phyloP scores from a whole-genome alignment of 1,140 invertebrate species.

The Drosophila sechellia region DNA sequence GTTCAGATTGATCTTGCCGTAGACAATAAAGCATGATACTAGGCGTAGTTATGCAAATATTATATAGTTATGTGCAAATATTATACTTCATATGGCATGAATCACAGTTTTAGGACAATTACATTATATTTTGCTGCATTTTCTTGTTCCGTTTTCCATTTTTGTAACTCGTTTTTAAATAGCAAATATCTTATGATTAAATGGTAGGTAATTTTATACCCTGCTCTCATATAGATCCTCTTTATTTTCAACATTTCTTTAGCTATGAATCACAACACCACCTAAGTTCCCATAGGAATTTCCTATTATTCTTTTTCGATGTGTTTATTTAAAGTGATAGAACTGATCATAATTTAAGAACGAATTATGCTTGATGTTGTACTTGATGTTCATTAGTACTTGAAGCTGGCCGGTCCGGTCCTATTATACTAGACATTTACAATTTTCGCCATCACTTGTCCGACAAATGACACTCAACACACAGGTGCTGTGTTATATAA shows the following conservation, averaged over 20 bases:
- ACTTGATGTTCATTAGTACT: no score
- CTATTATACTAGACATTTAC: constrained; percentile 18
- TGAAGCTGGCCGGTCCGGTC: constrained; percentile 15
- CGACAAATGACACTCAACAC: constrained; percentile 42
- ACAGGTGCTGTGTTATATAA: constrained; percentile 44
- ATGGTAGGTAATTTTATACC: neutral
- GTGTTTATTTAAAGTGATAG: no score
- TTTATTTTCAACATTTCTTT: neutral
- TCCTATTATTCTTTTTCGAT: no score
- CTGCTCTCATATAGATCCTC: neutral
- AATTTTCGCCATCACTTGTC: constrained; percentile 28
- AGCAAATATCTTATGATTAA: neutral
- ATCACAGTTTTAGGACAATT: neutral
- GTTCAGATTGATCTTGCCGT: no score
- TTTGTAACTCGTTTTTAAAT: neutral
- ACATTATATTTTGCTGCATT: neutral
- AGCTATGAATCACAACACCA: neutral
- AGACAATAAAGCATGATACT: neutral
- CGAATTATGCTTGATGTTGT: neutral
- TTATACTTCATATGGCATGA: neutral
- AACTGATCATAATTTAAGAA: no score
- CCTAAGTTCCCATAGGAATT: neutral
- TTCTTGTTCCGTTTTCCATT: neutral
- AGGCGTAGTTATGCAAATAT: neutral
- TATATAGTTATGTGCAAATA: neutral